phyloP scores from a whole-genome alignment of 2,113 vertebrate species.

The Hirundichthys speculiger region DNA sequence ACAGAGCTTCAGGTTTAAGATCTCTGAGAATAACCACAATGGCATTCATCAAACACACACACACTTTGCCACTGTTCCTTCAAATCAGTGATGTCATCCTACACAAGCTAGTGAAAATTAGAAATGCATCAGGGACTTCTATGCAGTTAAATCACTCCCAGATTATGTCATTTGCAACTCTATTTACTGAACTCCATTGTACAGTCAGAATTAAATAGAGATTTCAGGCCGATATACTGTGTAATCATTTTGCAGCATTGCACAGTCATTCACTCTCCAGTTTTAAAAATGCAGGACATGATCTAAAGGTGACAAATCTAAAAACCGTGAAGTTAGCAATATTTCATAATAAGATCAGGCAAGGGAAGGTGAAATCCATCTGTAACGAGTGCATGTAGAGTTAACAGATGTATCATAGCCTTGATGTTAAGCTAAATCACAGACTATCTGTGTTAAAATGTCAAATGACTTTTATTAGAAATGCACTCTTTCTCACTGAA shows the following conservation, averaged over 20 bases:
- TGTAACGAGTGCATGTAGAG: too few species aligned
- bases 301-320: too few species aligned
- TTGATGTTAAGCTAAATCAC: too few species aligned
- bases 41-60: slow-evolving; percentile 5
- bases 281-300: not conserved
- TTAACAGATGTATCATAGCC: too few species aligned
- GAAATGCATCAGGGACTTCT: too few species aligned
- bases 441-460: too few species aligned
- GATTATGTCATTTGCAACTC: not conserved
- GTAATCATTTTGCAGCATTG: not conserved
- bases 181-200: not conserved
- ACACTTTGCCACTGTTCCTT: not conserved
- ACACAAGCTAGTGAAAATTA: too few species aligned
- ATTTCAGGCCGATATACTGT: not conserved
- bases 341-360: too few species aligned
- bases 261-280: not conserved
- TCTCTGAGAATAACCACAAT: slow-evolving; percentile 32
- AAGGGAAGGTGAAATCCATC: too few species aligned
- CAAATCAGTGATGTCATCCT: not conserved
- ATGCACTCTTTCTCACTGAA: too few species aligned
- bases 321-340: too few species aligned
- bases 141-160: not conserved
- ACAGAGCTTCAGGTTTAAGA: slow-evolving; percentile 10
- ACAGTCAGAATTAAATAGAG: not conserved
- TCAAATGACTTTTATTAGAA: too few species aligned